Conservation (phyloP, 2,113 vertebrate species). For the Bos taurus region DNA sequence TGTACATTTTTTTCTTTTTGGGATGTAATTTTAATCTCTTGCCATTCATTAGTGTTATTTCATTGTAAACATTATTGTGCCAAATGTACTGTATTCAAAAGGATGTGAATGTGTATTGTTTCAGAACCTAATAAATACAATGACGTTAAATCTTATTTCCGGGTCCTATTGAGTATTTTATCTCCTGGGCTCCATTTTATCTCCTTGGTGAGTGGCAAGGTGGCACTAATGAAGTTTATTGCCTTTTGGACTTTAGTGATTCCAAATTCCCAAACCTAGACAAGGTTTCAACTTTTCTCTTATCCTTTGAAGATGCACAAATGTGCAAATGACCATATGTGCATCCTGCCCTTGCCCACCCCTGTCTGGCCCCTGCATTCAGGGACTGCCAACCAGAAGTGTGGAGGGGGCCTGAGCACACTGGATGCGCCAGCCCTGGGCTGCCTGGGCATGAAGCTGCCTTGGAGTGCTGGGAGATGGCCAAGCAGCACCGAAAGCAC, state of each 20-base stretch:
- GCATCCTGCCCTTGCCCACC: background rate
- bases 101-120: constrained; percentile 97
- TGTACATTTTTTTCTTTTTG: constrained; percentile 88
- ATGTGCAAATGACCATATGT: background rate
- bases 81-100: constrained; percentile 99
- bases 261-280: background rate
- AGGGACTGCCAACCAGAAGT: background rate
- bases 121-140: constrained; percentile 96
- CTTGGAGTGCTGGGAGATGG: background rate
- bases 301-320: background rate
- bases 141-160: constrained; percentile 84
- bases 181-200: background rate
- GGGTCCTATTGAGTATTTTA: background rate
- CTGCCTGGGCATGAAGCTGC: background rate
- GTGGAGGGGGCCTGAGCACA: no score
- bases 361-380: background rate
- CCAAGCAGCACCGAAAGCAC: background rate
- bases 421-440: background rate
- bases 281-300: background rate
- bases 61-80: constrained; percentile 94
- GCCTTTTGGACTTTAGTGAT: constrained; percentile 79
- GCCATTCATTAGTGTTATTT: constrained; percentile 92
- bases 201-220: constrained; percentile 73
- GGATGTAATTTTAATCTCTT: constrained; percentile 90
- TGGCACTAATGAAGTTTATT: constrained; percentile 76